phyloP scores from a whole-genome alignment of 2,113 vertebrate species.

The Myocastor coypus region DNA sequence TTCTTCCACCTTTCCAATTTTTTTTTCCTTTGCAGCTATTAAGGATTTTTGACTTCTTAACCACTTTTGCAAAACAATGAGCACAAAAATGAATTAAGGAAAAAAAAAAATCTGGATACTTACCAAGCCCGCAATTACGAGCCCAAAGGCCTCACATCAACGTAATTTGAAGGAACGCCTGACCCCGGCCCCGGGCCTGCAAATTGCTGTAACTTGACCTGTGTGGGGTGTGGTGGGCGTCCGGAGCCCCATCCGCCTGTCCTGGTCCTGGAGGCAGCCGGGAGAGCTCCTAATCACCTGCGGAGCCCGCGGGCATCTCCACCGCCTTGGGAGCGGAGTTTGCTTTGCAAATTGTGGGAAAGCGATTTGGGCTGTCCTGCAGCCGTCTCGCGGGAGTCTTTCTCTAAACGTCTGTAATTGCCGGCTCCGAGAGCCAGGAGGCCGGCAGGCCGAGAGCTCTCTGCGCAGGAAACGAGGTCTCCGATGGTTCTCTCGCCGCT shows the following conservation, averaged over 20 bases:
- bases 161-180: not conserved
- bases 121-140: not conserved
- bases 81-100: no score
- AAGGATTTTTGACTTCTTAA: not conserved
- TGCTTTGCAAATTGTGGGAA: not conserved
- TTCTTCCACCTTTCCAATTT: accelerated
- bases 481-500: no score
- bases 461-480: no score
- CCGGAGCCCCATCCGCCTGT: no score
- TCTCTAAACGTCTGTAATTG: not conserved
- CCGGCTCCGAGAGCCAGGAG: not conserved
- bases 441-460: accelerated
- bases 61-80: not conserved
- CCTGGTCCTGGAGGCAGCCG: no score
- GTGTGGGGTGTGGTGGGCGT: not conserved
- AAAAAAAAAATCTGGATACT: not conserved
- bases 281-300: no score
- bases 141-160: no score
- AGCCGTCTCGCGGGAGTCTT: not conserved
- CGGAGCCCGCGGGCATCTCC: no score
- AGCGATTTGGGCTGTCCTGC: not conserved
- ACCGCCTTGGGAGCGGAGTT: not conserved
- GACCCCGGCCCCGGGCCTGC: not conserved
- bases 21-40: not conserved
- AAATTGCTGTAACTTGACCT: not conserved